A percentile compares a stretch with the other conserved stretches of the same genome.
Conservation (phyloP, 37 sponge, comb jelly and placozoan species). For the Crambe crambe region DNA sequence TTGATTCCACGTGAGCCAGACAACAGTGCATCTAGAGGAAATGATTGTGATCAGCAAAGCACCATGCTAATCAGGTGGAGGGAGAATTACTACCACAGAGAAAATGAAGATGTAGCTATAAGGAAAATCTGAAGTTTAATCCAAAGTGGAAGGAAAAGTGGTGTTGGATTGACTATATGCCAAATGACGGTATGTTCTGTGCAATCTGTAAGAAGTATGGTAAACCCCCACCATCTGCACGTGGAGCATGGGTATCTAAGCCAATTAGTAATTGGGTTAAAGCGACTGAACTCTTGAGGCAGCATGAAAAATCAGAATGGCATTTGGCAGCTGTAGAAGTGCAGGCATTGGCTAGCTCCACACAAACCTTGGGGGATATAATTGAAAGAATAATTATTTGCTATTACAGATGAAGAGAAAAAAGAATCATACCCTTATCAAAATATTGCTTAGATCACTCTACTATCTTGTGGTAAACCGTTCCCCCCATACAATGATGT, state of each 20-base stretch:
- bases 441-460: constrained; percentile 25
- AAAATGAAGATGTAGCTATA: constrained; percentile 48
- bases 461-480: constrained; percentile 31
- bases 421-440: constrained; percentile 26
- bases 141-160: constrained; percentile 19
- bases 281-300: constrained; percentile 17
- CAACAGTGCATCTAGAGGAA: too few relatives aligned
- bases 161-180: constrained; percentile 9
- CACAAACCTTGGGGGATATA: background rate
- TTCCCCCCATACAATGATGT: constrained; percentile 31
- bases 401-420: too few relatives aligned
- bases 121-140: constrained; percentile 41
- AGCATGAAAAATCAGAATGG: constrained; percentile 34
- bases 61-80: too few relatives aligned
- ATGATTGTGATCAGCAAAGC: too few relatives aligned
- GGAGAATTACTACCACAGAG: constrained; percentile 2
- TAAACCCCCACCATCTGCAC: constrained; percentile 18
- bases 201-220: constrained; percentile 16
- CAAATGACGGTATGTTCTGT: constrained; percentile 19
- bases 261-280: constrained; percentile 28
- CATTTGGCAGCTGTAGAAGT: constrained; percentile 27
- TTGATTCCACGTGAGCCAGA: too few relatives aligned
- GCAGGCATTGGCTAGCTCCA: background rate
- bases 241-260: constrained; percentile 38
- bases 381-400: background rate